Evolutionary conservation across 2,888 invertebrate species (phyloP).

Genomic region (Agriotes lineatus): DNA sequence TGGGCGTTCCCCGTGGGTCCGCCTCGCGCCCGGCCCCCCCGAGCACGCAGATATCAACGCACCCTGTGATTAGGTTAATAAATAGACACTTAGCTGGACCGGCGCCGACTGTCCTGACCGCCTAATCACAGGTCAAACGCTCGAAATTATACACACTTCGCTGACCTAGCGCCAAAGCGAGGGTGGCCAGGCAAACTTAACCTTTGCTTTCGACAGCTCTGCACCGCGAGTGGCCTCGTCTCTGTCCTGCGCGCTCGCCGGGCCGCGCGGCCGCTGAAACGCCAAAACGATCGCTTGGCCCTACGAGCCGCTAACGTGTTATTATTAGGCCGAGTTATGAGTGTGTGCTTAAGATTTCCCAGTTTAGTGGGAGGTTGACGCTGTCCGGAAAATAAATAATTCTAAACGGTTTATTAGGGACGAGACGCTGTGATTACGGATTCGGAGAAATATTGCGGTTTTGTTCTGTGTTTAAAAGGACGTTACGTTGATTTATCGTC

Average conservation of each 20-base stretch:
- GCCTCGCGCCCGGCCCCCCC: slow-evolving; percentile 59
- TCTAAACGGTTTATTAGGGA: slow-evolving; percentile 45
- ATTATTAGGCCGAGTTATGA: slow-evolving; percentile 48
- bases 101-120: slow-evolving; percentile 62
- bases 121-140: slow-evolving; percentile 64
- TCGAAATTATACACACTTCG: slow-evolving; percentile 62
- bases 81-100: slow-evolving; percentile 63
- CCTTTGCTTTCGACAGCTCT: slow-evolving; percentile 35
- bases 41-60: slow-evolving; percentile 55
- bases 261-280: slow-evolving; percentile 4
- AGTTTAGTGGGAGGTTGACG: slow-evolving; percentile 50
- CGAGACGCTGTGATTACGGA: slow-evolving; percentile 44
- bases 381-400: slow-evolving; percentile 46
- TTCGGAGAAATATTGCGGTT: slow-evolving; percentile 22
- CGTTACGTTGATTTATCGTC: slow-evolving; percentile 19
- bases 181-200: slow-evolving; percentile 56
- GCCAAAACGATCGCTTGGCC: slow-evolving; percentile 30
- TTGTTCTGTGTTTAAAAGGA: slow-evolving; percentile 13
- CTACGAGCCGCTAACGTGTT: slow-evolving; percentile 43
- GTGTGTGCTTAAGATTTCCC: slow-evolving; percentile 50
- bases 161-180: slow-evolving; percentile 57
- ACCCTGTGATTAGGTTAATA: slow-evolving; percentile 66
- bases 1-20: slow-evolving; percentile 59
- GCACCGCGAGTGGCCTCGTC: slow-evolving; percentile 29
- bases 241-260: slow-evolving; percentile 14